A percentile compares a stretch with the other conserved stretches of the same genome.
Evolutionary conservation across 2,888 invertebrate species (phyloP).

Genomic region (Eurois occulta): DNA sequence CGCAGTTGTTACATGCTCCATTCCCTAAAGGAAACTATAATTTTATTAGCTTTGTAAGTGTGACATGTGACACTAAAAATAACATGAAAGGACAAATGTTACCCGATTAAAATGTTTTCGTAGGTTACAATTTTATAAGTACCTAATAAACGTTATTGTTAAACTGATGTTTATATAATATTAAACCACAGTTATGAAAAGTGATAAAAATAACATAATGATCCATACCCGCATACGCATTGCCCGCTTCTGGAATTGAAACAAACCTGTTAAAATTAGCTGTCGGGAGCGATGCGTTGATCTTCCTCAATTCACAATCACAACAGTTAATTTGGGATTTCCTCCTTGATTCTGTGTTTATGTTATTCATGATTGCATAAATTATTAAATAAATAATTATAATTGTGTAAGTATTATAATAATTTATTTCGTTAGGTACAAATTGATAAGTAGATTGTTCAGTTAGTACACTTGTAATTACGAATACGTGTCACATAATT

Average conservation of each 20-base stretch:
- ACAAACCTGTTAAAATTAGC: slow-evolving; percentile 63
- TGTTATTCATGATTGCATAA: slow-evolving; percentile 39
- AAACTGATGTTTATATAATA: neutral
- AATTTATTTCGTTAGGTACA: neutral
- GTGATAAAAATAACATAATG: slow-evolving; percentile 33
- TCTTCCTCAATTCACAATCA: slow-evolving; percentile 53
- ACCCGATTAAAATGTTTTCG: slow-evolving; percentile 23
- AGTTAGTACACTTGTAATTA: neutral
- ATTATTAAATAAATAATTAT: no score
- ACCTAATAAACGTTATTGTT: neutral
- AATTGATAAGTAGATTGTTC: neutral
- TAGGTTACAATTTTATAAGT: neutral
- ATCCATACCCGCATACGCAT: slow-evolving; percentile 6
- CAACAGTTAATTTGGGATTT: slow-evolving; percentile 50
- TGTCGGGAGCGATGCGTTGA: slow-evolving; percentile 57
- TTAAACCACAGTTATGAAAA: slow-evolving; percentile 22
- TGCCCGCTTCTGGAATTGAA: slow-evolving; percentile 23
- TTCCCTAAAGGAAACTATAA: slow-evolving; percentile 29
- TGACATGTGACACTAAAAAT: slow-evolving; percentile 14
- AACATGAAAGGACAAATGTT: slow-evolving; percentile 24
- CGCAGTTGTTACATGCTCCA: slow-evolving; percentile 30
- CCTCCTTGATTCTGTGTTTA: slow-evolving; percentile 23
- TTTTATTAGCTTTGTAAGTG: slow-evolving; percentile 20
- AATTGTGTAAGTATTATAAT: no score
- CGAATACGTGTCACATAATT: neutral